phyloP scores from a whole-genome alignment of 92 coral and sea anemone genomes.

The Pocillopora grandis region DNA sequence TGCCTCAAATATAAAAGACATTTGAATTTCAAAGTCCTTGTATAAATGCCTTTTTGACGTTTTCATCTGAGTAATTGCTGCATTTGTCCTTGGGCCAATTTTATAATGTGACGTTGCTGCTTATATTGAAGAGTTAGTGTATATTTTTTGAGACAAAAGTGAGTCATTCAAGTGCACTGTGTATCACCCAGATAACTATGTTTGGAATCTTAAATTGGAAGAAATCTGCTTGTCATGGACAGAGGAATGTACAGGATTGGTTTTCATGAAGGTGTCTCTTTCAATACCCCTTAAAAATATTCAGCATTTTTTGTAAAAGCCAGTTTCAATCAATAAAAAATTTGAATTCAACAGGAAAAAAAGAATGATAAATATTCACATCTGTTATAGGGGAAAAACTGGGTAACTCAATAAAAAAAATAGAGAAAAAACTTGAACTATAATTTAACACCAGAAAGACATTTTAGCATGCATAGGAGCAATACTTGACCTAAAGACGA shows the following conservation, averaged over 20 bases:
- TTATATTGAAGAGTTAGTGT: neutral
- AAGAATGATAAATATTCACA: neutral
- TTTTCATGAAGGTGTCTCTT: neutral
- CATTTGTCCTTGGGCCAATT: neutral
- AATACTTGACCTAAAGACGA: too few relatives aligned
- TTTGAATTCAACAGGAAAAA: neutral
- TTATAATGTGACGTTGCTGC: neutral
- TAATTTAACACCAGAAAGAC: too few relatives aligned
- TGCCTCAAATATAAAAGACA: neutral
- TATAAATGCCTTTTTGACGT: neutral
- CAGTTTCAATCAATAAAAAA: neutral
- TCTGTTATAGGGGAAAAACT: too few relatives aligned
- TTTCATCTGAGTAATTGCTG: neutral
- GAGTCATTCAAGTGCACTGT: neutral
- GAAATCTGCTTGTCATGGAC: conserved; percentile 13
- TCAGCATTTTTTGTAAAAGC: neutral
- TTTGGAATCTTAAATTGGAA: conserved; percentile 1
- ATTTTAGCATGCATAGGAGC: too few relatives aligned
- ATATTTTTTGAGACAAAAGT: neutral
- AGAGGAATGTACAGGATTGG: neutral
- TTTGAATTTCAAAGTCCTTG: neutral
- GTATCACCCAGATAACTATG: conserved; percentile 16
- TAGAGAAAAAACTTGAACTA: too few relatives aligned
- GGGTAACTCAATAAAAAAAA: too few relatives aligned
- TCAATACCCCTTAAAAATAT: neutral